Base-by-base conservation (phyloP, 1,140 invertebrate species). In the Drosophila malerkotliana region DNA sequence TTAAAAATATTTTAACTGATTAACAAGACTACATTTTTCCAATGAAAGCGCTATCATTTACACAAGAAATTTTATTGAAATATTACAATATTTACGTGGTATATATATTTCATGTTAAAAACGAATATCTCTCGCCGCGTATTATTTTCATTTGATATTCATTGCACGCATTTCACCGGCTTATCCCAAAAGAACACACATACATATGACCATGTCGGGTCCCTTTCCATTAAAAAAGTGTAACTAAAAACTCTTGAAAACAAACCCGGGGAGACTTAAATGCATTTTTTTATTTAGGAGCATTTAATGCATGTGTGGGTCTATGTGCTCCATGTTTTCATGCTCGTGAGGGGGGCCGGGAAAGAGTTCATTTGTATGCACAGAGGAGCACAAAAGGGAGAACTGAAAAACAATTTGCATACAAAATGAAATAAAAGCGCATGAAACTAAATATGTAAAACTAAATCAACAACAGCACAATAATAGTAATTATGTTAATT, bases 401-500 rank as follows among this genome's bases (percentile, higher is more conserved):
- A 80, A 66, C 66, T 76, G 75, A 81, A 79, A 85, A 85, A 77
- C 73, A 64, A 87, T 85, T 81, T 85, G 68, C 74, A 85, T 87
- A 63, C 58, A 58, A 80, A 85, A 73, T 73, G 52, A 60, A 67
- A 59, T 58, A 74, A 79, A 85, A 81, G 56, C 59, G 56, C 61
- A 79, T 63, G 47, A 51, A 76, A 60, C 58, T 67, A 63, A 76
- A 73, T 88, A 79, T 85, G 78, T 75, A 82, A 85, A 87, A 76
- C 82, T 78, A 85, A 87, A 85, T 85, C 77, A 85, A 85, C 82
- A 88, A 59, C 55, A 64, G 52, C 62, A 85, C 79, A 85, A 87
- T 87, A 87, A 82, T 85, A 82, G 82, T 85, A 85, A 85, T 85
- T 85, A 87, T 85, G 82, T 85, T 85, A 85, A 85, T 85, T 85